Evolutionary conservation across 2,113 vertebrate species (phyloP), one percentile per base, ranked within the genome.

Genomic region (Chauna torquata): DNA sequence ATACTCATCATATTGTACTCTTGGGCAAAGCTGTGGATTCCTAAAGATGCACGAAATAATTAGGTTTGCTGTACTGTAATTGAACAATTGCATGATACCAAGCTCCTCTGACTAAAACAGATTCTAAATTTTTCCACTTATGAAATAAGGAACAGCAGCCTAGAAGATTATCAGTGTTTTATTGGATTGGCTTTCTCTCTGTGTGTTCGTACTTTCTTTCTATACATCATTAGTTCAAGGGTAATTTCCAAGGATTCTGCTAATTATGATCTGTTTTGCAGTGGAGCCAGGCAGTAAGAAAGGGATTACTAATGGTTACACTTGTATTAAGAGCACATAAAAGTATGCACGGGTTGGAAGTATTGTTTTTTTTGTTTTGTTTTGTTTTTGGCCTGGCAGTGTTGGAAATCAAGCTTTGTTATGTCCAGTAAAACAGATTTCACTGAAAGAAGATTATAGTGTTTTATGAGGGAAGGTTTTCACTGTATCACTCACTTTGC

Each of bases 1-100:
- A 27, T n/a, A 1, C 9, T 0, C 25, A 4, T 66, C 65, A 23
- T 1, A 0, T 40, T 2, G 2, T 25, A 1, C 36, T 81, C 82
- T 4, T 1, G 2, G 65, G 59, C 59, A 82, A 59, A 82, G 38
- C 58, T 58, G 9, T 1, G 87, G 2, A 4, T 84, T 85, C 54
- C 91, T 82, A 45, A 68, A 93, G 57, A 68, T 52, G 19, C 64
- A 54, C 36, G 64, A 62, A 78, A 76, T 79, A 81, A 81, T 16
- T 80, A 75, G 81, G 54, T 87, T 95, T 94, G 76, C 68, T 22
- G 16, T 93, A 66, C n/a, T 90, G 68, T 50, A 80, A 47, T 36
- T 69, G 88, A 92, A 34, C 82, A 87, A 44, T 58, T 79, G 70
- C 10, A 1, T 62, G 90, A 52, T 79, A 78, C 47, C 68, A 38